Evolutionary conservation across 2,113 vertebrate species (phyloP), one percentile per base, ranked within the genome.

Genomic region (Corythornis cristatus): DNA sequence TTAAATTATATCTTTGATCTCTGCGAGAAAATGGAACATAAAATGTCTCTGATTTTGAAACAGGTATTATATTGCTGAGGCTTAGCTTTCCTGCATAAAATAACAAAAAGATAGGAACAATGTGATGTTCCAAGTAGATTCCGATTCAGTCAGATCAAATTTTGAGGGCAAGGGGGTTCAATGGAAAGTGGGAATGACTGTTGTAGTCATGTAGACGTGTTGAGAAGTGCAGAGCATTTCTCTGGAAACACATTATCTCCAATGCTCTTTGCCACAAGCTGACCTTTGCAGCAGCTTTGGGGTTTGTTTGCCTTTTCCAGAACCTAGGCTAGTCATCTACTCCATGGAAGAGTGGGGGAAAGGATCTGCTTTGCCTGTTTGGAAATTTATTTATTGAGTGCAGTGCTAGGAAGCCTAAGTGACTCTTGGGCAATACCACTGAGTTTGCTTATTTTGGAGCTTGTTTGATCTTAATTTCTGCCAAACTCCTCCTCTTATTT

Each of bases 151-250:
- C 11, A 86, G 45, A 89, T 33, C 2, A 70, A 58, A 70, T 77
- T 31, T 58, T 58, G 23, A 57, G 31, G 31, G 22, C 58, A 70
- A 80, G 5, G 45, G 31, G 11, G 8, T 21, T 80, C 53, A 80
- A 5, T 57, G 23, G 9, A 21, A 81, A 88, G 16, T 9, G 9
- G 26, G 17, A 90, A 70, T 62, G 3, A 53, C 26, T 71, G 33
- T 48, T 3, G 0, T 35, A 42, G 15, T 50, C 53, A 82, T 11
- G 11, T 37, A 78, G 40, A 65, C 7, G 25, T 1, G 0, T 19
- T 60, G 22, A 50, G 28, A 77, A 66, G 3, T 16, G 9, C 26
- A 58, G 45, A 31, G 1, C 4, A 0, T 60, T 85, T 75, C 25
- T 72, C 15, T 64, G 45, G 18, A 93, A 87, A 89, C 16, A 29